Evolutionary conservation across 2,797 vertebrate genomes (phyloP), one percentile per base, ranked within the genome.

Genomic region (Lepus oiostolus): DNA sequence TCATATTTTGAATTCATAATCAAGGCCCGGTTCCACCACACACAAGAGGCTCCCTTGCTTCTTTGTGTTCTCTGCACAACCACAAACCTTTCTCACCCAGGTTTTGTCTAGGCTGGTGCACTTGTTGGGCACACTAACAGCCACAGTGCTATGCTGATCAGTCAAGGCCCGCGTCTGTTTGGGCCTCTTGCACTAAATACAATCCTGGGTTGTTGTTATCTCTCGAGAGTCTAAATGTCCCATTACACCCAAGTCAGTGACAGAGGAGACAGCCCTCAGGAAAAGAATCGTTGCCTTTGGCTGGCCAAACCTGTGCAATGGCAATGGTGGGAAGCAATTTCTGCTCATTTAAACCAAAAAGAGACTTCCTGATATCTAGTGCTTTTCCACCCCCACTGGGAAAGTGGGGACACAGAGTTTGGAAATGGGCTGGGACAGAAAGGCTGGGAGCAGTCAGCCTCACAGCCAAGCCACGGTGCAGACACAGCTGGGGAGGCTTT

Each of bases 291-390:
- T 28, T 60, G 75, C 71, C 58, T 26, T 71, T 76, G n/a, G 16
- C 35, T 81, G 38, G 16, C 58, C 84, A 83, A 42, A 5, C 38
- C 87, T 88, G 76, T 87, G 54, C 84, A 68, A 86, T 22, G 63
- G 35, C 77, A 77, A 76, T 24, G 12, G 9, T 42, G 42, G 68
- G 90, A 86, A 81, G 58, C 30, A 35, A 16, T 42, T 58, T 75
- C 21, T 38, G 68, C 65, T 87, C 8, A 81, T 77, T 85, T 82
- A 65, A 95, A 28, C 21, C 14, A 11, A 35, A 93, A 94, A 94
- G 87, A 79, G 71, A 83, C 24, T 75, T 84, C 47, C 8, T 8
- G 42, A 50, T 38, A 17, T 21, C 67, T 76, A n/a, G 10, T 60
- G 42, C 32, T 58, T 81, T n/a, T 9, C 42, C 52, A 21, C 7